A percentile compares a stretch with the other conserved stretches of the same genome.
These are phyloP conservation scores for Euleptes europaea DNA, from an alignment of 2,113 vertebrate species.

Conservation along the genomic window DNA sequence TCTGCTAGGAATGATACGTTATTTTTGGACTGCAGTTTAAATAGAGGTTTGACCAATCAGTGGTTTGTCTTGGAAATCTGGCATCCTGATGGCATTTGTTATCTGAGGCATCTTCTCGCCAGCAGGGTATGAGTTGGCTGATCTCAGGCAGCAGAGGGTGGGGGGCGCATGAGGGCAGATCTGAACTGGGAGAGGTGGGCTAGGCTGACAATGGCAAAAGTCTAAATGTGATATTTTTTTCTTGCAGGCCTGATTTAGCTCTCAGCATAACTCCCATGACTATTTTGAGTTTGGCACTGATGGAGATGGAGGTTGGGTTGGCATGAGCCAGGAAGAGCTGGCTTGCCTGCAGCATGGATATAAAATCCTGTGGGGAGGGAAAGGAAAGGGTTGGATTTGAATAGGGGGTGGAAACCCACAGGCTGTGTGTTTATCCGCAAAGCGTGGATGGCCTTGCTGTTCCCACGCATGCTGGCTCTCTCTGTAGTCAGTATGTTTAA, in stretches of 20 bases:
- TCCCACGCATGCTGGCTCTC: conserved; percentile 9
- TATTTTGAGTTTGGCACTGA: not conserved
- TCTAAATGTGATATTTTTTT: not conserved
- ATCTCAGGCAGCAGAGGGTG: not conserved
- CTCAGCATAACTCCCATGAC: not conserved
- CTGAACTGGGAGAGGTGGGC: not conserved
- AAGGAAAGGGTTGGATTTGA: not conserved
- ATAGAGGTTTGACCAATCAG: not conserved
- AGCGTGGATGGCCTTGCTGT: not conserved
- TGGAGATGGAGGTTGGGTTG: not conserved
- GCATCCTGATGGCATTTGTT: no score
- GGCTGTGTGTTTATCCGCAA: not conserved
- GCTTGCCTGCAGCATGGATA: not conserved
- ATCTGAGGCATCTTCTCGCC: no score
- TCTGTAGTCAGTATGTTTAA: conserved; percentile 8
- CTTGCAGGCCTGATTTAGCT: conserved; percentile 4
- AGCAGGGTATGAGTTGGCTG: not conserved
- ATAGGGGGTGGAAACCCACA: not conserved
- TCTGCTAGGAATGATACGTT: not conserved
- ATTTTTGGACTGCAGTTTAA: not conserved
- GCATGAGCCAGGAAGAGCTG: not conserved
- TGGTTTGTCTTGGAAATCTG: not conserved
- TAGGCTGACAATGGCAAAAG: not conserved
- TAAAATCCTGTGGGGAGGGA: conserved; percentile 43
- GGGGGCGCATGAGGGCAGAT: not conserved